Evolutionary conservation across 2,888 invertebrate species (phyloP).

Genomic region (Cheilosia vernalis): DNA sequence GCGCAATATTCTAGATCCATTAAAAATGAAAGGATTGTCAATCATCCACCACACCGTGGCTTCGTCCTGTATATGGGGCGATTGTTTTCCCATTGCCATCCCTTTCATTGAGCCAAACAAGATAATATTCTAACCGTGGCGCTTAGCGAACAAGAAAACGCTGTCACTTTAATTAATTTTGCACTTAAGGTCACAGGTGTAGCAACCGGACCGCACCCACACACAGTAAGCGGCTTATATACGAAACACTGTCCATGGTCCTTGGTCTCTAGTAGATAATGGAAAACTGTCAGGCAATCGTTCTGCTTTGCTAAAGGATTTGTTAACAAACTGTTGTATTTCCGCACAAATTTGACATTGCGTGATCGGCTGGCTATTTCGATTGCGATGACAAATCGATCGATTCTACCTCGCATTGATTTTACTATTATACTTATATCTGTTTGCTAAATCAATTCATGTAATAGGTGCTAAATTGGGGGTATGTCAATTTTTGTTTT

Average conservation of each 20-base stretch:
- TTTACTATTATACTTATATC: constrained; percentile 5
- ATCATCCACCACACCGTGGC: constrained; percentile 42
- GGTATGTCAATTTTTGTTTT: not conserved
- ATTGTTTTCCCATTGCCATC: constrained; percentile 17
- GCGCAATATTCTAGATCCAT: constrained; percentile 11
- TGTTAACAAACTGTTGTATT: not conserved
- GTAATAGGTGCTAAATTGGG: not conserved
- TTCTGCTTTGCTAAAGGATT: constrained; percentile 4
- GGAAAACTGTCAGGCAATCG: constrained; percentile 40
- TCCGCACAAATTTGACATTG: constrained; percentile 3
- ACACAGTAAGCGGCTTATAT: constrained; percentile 33
- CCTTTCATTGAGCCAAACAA: not conserved
- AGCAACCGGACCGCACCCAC: constrained; percentile 61
- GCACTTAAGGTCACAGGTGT: constrained; percentile 62
- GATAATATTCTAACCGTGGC: constrained; percentile 1
- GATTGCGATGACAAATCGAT: constrained; percentile 4
- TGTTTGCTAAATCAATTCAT: no score
- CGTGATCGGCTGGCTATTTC: constrained; percentile 20
- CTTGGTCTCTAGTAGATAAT: constrained; percentile 21
- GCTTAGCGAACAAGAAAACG: constrained; percentile 29
- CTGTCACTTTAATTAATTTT: constrained; percentile 66
- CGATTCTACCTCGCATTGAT: constrained; percentile 12
- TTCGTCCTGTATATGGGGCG: not conserved
- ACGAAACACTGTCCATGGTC: constrained; percentile 12
- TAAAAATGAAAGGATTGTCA: constrained; percentile 38